Base-by-base conservation (phyloP, 2,888 invertebrate species). In the Callinectes sapidus region DNA sequence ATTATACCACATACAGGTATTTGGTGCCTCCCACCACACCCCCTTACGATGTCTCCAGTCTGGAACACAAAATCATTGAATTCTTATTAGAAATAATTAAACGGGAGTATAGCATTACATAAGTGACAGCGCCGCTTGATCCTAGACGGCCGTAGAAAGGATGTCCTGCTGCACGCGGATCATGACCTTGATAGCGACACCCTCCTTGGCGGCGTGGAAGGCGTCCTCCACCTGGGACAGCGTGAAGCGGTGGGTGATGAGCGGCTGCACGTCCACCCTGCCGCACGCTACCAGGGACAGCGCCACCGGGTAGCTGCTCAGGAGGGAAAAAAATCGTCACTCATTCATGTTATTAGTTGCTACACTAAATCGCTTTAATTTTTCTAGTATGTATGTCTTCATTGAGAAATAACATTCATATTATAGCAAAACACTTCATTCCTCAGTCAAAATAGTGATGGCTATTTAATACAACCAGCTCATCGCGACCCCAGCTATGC, bases 231-330 rank as follows among this genome's bases (percentile, higher is more conserved):
- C 71, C 48, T 91, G 91, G 95, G 97, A 97, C 28, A 98, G 96
- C 94, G 96, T 96, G 96, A 97, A 98, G 95, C 97, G 97, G 96
- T 98, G 98, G 0, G 98, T 98, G 23, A 98, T 97, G 94, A 98
- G 96, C 8, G 97, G 97, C 95, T 98, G 98, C 35, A 98, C 97
- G 95, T 98, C 96, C 86, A 98, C 96, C 95, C 97, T 97, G 0
- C 98, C 98, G 94, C 97, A 97, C 3, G 97, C 97, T 0, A 98
- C 97, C 96, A 98, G 96, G 0, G 97, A 97, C 94, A 98, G 96
- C 0, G 98, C 98, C 92, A 97, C 97, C 0, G 97, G 96, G 96
- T 98, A 98, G 95, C 98, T 98, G 95, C 86, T 16, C 81, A 10
- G 16, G 16, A 81, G 32, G 35, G 32, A 35, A 81, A 35, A 81